phyloP scores from a whole-genome alignment of 2,797 vertebrate species.

The Phrynocephalus vlangalii region DNA sequence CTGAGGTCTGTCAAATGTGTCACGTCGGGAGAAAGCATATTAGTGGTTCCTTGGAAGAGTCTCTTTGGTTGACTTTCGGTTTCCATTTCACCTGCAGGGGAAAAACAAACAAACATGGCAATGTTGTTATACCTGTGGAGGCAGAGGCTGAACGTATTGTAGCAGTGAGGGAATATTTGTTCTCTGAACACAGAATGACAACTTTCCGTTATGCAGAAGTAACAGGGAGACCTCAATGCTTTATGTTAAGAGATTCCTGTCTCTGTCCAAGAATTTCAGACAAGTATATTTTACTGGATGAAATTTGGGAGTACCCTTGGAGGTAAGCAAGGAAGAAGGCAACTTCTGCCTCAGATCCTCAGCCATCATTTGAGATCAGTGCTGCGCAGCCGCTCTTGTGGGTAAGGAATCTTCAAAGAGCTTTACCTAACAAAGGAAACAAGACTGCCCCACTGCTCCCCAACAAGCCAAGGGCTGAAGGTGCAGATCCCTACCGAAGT shows the following conservation, averaged over 20 bases:
- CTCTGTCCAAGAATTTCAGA: not conserved
- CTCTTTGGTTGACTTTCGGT: conserved; percentile 97
- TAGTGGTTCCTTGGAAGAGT: conserved; percentile 95
- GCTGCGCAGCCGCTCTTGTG: no score
- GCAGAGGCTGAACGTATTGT: not conserved
- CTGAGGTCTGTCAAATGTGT: conserved; percentile 87
- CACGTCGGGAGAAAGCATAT: conserved; percentile 90
- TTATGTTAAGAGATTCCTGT: not conserved
- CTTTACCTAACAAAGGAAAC: no score
- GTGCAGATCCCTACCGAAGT: no score
- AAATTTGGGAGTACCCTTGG: no score
- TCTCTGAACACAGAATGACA: conserved; percentile 1
- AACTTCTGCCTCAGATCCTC: no score
- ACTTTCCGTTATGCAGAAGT: not conserved
- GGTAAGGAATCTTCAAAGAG: no score
- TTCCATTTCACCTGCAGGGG: conserved; percentile 91
- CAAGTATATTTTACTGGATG: not conserved
- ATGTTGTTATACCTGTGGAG: conserved; percentile 11
- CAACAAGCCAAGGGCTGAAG: no score
- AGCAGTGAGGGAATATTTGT: conserved; percentile 23
- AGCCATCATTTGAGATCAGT: no score
- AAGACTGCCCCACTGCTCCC: no score
- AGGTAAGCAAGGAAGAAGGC: no score
- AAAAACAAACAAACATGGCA: conserved; percentile 45
- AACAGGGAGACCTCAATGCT: no score